Conservation (phyloP, 2,113 vertebrate genomes). For the Platichthys stellatus region DNA sequence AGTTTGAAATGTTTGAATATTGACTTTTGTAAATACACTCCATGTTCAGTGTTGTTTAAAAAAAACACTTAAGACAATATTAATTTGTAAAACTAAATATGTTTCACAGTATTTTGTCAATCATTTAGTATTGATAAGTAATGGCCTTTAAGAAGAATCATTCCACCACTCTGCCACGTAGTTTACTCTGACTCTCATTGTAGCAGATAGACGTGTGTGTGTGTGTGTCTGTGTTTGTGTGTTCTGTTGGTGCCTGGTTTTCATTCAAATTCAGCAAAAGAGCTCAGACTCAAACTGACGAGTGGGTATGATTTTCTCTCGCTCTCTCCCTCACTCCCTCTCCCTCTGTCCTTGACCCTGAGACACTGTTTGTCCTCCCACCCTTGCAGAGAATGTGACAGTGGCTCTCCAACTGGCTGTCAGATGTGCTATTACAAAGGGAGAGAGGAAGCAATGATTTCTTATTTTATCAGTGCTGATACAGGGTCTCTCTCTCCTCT, state of each 20-base stretch:
- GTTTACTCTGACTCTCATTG: constrained; percentile 28
- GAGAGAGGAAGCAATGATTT: constrained; percentile 57
- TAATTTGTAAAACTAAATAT: constrained; percentile 2
- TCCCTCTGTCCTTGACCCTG: constrained; percentile 58
- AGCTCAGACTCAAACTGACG: constrained; percentile 60
- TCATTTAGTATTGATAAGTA: constrained; percentile 1
- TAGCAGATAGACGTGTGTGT: neutral
- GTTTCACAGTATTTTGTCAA: neutral
- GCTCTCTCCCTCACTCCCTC: constrained; percentile 1
- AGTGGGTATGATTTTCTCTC: constrained; percentile 48
- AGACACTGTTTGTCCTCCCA: constrained; percentile 61
- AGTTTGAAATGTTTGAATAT: constrained; percentile 24
- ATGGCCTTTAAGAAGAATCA: constrained; percentile 8
- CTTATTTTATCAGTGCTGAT: constrained; percentile 65
- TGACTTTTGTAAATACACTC: neutral
- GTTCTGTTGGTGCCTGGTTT: constrained; percentile 42
- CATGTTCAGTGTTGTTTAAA: neutral
- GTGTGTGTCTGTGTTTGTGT: neutral
- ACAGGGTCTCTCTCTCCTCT: constrained; percentile 81
- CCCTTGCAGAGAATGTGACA: constrained; percentile 54
- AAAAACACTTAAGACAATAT: neutral
- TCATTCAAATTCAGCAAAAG: constrained; percentile 47
- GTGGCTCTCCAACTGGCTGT: constrained; percentile 47
- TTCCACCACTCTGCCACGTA: constrained; percentile 21
- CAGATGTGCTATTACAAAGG: constrained; percentile 59